A percentile compares a stretch with the other conserved stretches of the same genome.
These are phyloP conservation scores for Eilema caniola DNA, from an alignment of 2,888 invertebrate genomes.

Conservation along the genomic window DNA sequence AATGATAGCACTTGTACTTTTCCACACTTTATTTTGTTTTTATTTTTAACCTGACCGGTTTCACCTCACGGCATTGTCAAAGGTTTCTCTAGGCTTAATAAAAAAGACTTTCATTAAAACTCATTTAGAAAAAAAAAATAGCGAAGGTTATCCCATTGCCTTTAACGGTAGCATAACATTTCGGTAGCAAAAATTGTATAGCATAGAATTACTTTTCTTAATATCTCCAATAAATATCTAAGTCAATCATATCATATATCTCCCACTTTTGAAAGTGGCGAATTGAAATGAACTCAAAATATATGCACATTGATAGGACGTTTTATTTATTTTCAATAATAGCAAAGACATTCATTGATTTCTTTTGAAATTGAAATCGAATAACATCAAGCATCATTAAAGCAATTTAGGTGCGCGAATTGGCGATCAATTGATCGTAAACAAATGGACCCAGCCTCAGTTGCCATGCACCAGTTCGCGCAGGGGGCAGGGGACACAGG, in stretches of 20 bases:
- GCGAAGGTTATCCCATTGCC: neutral
- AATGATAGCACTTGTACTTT: too few species aligned
- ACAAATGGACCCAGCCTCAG: conserved; percentile 24
- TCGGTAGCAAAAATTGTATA: neutral
- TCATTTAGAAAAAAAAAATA: neutral
- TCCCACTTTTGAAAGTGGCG: neutral
- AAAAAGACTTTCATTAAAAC: too few species aligned
- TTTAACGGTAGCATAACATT: neutral
- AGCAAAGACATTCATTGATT: conserved; percentile 4
- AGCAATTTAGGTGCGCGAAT: conserved; percentile 13
- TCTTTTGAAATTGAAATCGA: conserved; percentile 13
- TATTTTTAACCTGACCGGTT: too few species aligned
- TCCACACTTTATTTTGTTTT: too few species aligned
- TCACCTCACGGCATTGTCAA: too few species aligned
- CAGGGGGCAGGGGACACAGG: neutral
- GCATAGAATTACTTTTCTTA: neutral
- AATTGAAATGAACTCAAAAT: conserved; percentile 1
- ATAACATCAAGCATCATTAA: conserved; percentile 14
- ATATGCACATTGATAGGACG: neutral
- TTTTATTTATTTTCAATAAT: conserved; percentile 13
- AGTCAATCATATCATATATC: neutral
- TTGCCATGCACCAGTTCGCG: conserved; percentile 27
- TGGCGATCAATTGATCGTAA: conserved; percentile 27
- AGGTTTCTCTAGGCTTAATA: too few species aligned
- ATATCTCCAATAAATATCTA: neutral